These are phyloP conservation scores for Steatocranus sp. DNA, from an alignment of 2,797 vertebrate genomes.

Conservation along the genomic window DNA sequence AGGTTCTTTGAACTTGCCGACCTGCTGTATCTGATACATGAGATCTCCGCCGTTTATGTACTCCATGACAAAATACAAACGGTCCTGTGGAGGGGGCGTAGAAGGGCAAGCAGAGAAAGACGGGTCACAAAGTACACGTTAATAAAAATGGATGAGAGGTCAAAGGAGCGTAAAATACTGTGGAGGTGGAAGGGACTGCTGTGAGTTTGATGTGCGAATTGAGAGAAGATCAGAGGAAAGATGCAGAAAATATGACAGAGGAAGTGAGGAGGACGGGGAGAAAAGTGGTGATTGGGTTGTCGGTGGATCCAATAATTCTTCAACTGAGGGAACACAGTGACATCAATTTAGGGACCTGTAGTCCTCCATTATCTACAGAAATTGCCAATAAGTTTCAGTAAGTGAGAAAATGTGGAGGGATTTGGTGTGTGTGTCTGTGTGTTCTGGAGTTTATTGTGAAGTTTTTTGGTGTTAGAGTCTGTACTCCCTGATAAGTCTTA, in stretches of 20 bases:
- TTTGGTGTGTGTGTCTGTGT: slow-evolving; percentile 21
- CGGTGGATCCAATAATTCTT: slow-evolving; percentile 8
- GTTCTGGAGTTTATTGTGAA: background rate
- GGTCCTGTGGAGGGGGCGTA: slow-evolving; percentile 76
- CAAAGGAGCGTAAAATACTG: background rate
- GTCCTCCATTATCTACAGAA: slow-evolving; percentile 57
- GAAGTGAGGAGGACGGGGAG: background rate
- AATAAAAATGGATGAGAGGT: background rate
- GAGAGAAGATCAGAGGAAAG: background rate
- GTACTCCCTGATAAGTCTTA: background rate
- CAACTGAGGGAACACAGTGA: slow-evolving; percentile 3
- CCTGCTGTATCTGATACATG: slow-evolving; percentile 99
- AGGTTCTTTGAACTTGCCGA: slow-evolving; percentile 96
- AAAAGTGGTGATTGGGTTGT: slow-evolving; percentile 9
- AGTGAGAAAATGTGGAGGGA: slow-evolving; percentile 8
- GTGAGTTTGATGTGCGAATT: background rate
- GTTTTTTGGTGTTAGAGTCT: background rate
- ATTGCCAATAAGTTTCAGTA: slow-evolving; percentile 55
- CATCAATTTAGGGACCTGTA: slow-evolving; percentile 48
- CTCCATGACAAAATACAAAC: slow-evolving; percentile 97
- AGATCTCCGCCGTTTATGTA: slow-evolving; percentile 97
- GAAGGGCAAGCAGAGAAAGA: background rate
- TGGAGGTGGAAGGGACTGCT: background rate
- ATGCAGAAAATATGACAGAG: background rate
- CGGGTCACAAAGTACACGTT: background rate